Evolutionary conservation across 1,140 invertebrate genomes (phyloP).

Genomic region (Monochamus saltuarius): DNA sequence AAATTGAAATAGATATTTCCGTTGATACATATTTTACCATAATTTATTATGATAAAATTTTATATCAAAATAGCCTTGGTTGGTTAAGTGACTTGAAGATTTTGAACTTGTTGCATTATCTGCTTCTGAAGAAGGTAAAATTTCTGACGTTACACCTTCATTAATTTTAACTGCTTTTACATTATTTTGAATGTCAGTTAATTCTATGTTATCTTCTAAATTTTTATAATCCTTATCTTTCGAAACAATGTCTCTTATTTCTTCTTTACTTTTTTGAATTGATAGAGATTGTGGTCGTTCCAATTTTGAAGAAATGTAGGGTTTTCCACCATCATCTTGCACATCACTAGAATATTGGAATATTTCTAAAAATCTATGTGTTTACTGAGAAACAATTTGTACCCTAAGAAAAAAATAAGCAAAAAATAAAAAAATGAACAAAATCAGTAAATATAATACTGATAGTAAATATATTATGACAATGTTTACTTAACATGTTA

Average conservation of each 20-base stretch:
- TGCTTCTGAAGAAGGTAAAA: slow-evolving; percentile 10
- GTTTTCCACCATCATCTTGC: slow-evolving; percentile 16
- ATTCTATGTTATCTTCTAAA: slow-evolving; percentile 39
- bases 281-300: slow-evolving; percentile 57
- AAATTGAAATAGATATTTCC: no score
- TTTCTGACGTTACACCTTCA: neutral
- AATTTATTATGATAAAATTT: slow-evolving; percentile 66
- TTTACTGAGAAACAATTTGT: slow-evolving; percentile 45
- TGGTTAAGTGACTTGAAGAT: slow-evolving; percentile 53
- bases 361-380: slow-evolving; percentile 16
- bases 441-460: no score
- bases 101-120: slow-evolving; percentile 26
- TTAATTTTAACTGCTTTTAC: slow-evolving; percentile 16
- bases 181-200: slow-evolving; percentile 8
- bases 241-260: slow-evolving; percentile 41
- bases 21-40: slow-evolving; percentile 54
- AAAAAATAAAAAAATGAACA: slow-evolving; percentile 31
- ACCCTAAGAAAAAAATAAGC: slow-evolving; percentile 40
- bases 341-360: slow-evolving; percentile 45
- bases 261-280: slow-evolving; percentile 51
- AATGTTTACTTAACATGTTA: no score
- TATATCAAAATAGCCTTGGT: slow-evolving; percentile 62
- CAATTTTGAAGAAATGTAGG: slow-evolving; percentile 44
- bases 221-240: slow-evolving; percentile 49
- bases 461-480: no score